Percentiles rank a stretch among this genome's conserved stretches.
Conservation (phyloP, 2,797 vertebrate genomes). For the Lithobates sylvaticus region DNA sequence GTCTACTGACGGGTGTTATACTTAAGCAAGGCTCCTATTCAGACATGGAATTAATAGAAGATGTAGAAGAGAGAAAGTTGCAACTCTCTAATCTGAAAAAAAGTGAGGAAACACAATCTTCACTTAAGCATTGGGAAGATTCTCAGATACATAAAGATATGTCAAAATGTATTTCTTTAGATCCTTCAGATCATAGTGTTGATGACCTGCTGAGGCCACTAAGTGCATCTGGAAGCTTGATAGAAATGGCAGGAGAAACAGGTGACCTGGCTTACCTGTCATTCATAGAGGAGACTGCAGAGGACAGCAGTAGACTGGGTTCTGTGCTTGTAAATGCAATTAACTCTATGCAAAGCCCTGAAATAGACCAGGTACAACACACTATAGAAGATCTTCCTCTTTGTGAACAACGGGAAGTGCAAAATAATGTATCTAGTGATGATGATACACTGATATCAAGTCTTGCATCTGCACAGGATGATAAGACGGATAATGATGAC, state of each 20-base stretch:
- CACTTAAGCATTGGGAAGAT: not conserved
- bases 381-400: not conserved
- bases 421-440: not conserved
- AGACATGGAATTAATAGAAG: not conserved
- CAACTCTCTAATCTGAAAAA: not conserved
- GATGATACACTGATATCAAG: not conserved
- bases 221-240: not conserved
- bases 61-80: not conserved
- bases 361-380: not conserved
- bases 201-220: not conserved
- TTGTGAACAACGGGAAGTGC: not conserved
- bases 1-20: not conserved
- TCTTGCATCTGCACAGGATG: not conserved
- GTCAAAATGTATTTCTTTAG: not conserved
- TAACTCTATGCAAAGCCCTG: not conserved
- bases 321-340: not conserved
- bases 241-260: not conserved
- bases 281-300: slow-evolving; percentile 6
- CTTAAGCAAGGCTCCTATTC: not conserved
- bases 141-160: not conserved
- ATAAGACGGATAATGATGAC: not conserved
- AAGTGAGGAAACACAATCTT: not conserved
- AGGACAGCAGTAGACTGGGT: not conserved
- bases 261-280: not conserved
- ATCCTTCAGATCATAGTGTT: not conserved